These are phyloP conservation scores for Hozukius guyotensis DNA, from an alignment of 2,797 vertebrate species.

Conservation along the genomic window DNA sequence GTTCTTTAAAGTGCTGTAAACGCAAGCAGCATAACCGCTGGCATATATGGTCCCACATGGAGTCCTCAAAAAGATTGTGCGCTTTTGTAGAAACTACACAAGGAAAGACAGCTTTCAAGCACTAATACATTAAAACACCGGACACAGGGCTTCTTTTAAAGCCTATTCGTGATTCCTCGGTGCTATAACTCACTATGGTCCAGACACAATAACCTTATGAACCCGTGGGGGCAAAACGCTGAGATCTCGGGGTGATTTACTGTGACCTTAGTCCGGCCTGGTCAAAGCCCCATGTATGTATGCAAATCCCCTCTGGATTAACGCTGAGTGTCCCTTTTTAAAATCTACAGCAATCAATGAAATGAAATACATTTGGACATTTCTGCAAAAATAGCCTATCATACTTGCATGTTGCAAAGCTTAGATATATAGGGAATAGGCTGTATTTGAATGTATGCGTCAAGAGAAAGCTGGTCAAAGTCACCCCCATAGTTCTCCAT, in stretches of 20 bases:
- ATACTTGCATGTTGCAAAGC: constrained; percentile 13
- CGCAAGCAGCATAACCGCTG: constrained; percentile 47
- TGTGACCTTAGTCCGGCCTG: constrained; percentile 73
- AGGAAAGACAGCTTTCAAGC: constrained; percentile 47
- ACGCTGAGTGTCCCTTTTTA: constrained; percentile 70
- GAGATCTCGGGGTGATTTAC: constrained; percentile 83
- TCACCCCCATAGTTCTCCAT: constrained; percentile 59
- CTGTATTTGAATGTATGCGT: constrained; percentile 35
- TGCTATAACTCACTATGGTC: constrained; percentile 79
- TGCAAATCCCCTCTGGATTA: constrained; percentile 77
- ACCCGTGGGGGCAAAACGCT: constrained; percentile 73
- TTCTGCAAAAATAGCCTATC: constrained; percentile 14
- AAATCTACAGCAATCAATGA: constrained; percentile 63
- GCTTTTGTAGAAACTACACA: constrained; percentile 56
- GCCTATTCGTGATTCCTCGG: constrained; percentile 73
- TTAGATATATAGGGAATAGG: constrained; percentile 2
- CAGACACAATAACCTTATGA: constrained; percentile 85
- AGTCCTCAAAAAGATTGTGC: constrained; percentile 36
- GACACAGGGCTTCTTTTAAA: constrained; percentile 61
- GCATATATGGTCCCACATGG: constrained; percentile 58
- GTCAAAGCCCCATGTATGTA: constrained; percentile 76
- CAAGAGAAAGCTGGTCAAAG: constrained; percentile 60
- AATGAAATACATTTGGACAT: constrained; percentile 53
- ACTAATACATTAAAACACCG: constrained; percentile 52
- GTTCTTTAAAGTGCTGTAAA: constrained; percentile 53